Conservation (phyloP, 2,888 invertebrate genomes). For the Ormyrus labotus region DNA sequence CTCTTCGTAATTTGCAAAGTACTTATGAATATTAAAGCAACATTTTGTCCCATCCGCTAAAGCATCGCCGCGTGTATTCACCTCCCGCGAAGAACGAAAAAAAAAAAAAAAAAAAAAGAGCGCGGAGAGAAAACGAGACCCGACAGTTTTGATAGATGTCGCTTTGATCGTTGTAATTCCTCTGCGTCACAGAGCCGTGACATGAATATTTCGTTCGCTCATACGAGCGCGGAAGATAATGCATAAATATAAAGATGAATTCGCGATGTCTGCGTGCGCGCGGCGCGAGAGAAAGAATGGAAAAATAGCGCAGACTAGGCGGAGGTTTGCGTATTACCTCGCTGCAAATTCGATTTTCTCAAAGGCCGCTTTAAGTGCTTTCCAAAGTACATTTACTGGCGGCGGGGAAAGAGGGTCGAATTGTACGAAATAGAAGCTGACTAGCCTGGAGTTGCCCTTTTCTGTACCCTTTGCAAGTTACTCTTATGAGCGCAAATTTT, state of each 20-base stretch:
- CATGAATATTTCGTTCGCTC: slow-evolving; percentile 26
- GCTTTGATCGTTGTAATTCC: slow-evolving; percentile 39
- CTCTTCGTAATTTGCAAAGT: too few species aligned
- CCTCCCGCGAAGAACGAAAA: neutral
- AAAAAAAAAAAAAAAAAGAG: neutral
- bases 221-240: slow-evolving; percentile 34
- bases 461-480: neutral
- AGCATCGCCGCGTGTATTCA: neutral
- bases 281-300: neutral
- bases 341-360: slow-evolving; percentile 58
- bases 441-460: slow-evolving; percentile 8
- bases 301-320: neutral
- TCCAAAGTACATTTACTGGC: slow-evolving; percentile 55
- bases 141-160: slow-evolving; percentile 41
- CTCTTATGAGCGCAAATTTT: too few species aligned
- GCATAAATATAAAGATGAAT: slow-evolving; percentile 40
- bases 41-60: too few species aligned
- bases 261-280: slow-evolving; percentile 16
- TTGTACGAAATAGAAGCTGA: slow-evolving; percentile 21
- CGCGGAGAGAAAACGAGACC: slow-evolving; percentile 20
- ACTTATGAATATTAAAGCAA: too few species aligned
- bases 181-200: slow-evolving; percentile 37
- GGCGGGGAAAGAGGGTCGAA: slow-evolving; percentile 16
- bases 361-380: slow-evolving; percentile 58
- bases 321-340: slow-evolving; percentile 37